phyloP scores from a whole-genome alignment of 2,113 vertebrate species.

The Zosterops lateralis region DNA sequence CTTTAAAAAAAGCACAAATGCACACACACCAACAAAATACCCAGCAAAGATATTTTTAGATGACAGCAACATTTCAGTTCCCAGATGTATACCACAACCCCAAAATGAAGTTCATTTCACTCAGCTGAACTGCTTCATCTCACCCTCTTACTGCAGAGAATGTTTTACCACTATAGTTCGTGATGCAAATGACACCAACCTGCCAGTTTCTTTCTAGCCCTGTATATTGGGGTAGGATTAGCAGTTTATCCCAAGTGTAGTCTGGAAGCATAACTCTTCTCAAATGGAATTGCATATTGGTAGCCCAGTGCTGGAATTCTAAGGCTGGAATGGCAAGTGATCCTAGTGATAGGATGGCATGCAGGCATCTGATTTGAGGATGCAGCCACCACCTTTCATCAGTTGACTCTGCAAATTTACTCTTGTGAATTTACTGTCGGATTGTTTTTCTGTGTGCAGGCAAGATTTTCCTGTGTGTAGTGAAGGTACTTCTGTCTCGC shows the following conservation, averaged over 20 bases:
- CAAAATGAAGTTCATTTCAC: background rate
- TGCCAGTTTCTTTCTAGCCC: background rate
- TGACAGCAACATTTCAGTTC: background rate
- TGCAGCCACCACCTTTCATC: background rate
- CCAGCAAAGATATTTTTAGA: background rate
- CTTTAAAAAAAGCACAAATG: background rate
- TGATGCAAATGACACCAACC: background rate
- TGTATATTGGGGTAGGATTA: background rate
- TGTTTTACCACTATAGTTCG: background rate
- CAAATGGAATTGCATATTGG: background rate
- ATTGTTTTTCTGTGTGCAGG: background rate
- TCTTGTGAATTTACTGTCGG: background rate
- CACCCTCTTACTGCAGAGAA: background rate
- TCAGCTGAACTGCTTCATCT: background rate
- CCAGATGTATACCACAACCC: background rate
- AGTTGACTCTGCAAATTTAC: background rate
- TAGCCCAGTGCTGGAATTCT: background rate
- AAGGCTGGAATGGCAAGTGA: background rate
- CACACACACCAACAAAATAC: background rate
- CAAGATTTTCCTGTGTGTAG: background rate
- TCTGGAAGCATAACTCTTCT: background rate
- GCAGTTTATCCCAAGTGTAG: background rate
- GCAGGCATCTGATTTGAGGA: background rate
- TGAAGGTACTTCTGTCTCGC: background rate
- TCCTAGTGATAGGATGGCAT: background rate